Conservation (phyloP, 2,797 vertebrate species). For the Erpetoichthys calabaricus region DNA sequence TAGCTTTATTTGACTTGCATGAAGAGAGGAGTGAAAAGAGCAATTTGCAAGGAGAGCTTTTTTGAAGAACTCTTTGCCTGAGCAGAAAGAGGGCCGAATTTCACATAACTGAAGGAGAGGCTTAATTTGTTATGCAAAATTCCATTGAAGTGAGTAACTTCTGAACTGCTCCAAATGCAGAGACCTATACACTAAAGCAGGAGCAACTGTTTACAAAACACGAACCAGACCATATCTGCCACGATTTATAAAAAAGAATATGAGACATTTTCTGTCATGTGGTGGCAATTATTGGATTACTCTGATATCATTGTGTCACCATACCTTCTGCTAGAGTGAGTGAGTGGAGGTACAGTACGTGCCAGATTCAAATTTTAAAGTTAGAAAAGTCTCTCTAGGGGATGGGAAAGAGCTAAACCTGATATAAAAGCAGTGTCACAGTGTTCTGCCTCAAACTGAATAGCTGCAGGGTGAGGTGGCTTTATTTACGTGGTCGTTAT, state of each 20-base stretch:
- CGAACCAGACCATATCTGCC: slow-evolving; percentile 21
- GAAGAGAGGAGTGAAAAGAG: slow-evolving; percentile 37
- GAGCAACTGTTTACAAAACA: slow-evolving; percentile 37
- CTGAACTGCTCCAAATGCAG: slow-evolving; percentile 25
- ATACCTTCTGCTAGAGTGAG: slow-evolving; percentile 7
- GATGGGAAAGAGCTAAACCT: slow-evolving; percentile 10
- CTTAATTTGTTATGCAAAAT: slow-evolving; percentile 48
- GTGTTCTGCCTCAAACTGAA: slow-evolving; percentile 42
- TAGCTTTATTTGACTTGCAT: slow-evolving; percentile 16
- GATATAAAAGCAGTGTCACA: slow-evolving; percentile 8
- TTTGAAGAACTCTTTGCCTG: too few species aligned
- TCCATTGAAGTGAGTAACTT: slow-evolving; percentile 45
- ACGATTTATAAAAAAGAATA: slow-evolving; percentile 17
- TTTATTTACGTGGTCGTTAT: too few species aligned
- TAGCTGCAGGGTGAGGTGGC: slow-evolving; percentile 38
- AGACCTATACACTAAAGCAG: slow-evolving; percentile 33
- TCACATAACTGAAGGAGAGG: slow-evolving; percentile 37
- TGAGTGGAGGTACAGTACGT: slow-evolving; percentile 9
- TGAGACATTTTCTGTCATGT: slow-evolving; percentile 8
- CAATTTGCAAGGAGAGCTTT: slow-evolving; percentile 13
- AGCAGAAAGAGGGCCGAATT: slow-evolving; percentile 29
- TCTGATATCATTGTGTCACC: slow-evolving; percentile 18
- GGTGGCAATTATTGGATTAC: slow-evolving; percentile 22
- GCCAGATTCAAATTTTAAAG: slow-evolving; percentile 51
- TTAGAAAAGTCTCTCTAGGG: slow-evolving; percentile 35